A percentile compares a stretch with the other conserved stretches of the same genome.
Conservation (phyloP, 2,797 vertebrate genomes). For the Labeo calbasu region DNA sequence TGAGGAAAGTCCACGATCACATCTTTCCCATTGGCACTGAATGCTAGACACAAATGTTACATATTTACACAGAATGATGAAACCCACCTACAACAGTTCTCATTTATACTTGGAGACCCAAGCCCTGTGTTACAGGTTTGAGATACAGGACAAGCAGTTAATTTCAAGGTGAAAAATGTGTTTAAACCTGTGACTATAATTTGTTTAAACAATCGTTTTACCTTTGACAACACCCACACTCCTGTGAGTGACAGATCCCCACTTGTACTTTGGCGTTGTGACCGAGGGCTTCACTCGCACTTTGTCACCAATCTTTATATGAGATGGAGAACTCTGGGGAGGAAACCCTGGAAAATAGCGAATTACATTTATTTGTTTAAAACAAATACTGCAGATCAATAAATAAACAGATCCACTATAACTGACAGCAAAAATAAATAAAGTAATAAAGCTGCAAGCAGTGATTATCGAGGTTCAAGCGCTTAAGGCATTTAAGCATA, state of each 20-base stretch:
- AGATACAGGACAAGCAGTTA: background rate
- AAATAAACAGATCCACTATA: background rate
- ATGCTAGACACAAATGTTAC: constrained; percentile 77
- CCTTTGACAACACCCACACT: constrained; percentile 98
- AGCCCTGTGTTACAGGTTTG: background rate
- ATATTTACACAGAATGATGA: background rate
- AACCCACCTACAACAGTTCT: background rate
- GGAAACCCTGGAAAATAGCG: constrained; percentile 84
- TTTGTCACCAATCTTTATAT: constrained; percentile 99
- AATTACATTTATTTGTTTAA: background rate
- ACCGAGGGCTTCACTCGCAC: constrained; percentile 92
- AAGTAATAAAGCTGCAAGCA: too few relatives aligned
- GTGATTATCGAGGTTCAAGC: too few relatives aligned
- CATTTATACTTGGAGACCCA: background rate
- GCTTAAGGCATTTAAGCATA: too few relatives aligned
- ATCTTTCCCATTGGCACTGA: constrained; percentile 98
- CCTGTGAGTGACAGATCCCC: constrained; percentile 97
- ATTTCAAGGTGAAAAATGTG: background rate
- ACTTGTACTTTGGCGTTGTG: constrained; percentile 97
- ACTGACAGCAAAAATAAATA: background rate
- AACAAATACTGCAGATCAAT: background rate
- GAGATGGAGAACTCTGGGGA: constrained; percentile 94
- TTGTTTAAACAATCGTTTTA: constrained; percentile 60
- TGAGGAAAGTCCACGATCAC: constrained; percentile 98
- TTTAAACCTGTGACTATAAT: background rate